phyloP scores from a whole-genome alignment of 2,113 vertebrate species.

The Daboia siamensis region DNA sequence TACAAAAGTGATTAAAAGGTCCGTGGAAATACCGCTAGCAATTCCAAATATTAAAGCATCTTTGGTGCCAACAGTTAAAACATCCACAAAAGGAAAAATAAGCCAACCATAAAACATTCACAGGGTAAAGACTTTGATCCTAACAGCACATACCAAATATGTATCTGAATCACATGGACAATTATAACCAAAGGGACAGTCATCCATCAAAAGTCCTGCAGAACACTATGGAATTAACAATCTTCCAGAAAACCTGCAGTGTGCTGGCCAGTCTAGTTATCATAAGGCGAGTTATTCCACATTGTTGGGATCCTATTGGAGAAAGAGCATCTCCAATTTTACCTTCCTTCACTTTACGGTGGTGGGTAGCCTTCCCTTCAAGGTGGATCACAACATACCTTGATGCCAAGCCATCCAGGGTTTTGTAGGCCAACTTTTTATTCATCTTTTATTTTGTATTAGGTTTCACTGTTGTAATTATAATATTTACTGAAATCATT shows the following conservation, averaged over 20 bases:
- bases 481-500: not conserved
- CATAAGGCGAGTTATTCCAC: not conserved
- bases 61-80: not conserved
- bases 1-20: not conserved
- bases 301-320: not conserved
- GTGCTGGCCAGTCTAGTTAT: not conserved
- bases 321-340: not conserved
- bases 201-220: not conserved
- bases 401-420: not conserved
- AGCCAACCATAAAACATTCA: not conserved
- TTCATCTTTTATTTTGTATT: not conserved
- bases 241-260: not conserved
- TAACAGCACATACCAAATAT: not conserved
- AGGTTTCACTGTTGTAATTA: not conserved
- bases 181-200: not conserved
- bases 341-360: not conserved
- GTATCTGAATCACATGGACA: not conserved
- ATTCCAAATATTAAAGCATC: not conserved
- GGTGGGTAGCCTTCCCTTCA: not conserved
- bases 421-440: not conserved
- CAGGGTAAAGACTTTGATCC: not conserved
- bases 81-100: not conserved
- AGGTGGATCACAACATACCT: not conserved
- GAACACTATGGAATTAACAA: not conserved
- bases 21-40: not conserved